Base-by-base conservation (phyloP, 23 tunicate genomes). In the Halocynthia aurantium region DNA sequence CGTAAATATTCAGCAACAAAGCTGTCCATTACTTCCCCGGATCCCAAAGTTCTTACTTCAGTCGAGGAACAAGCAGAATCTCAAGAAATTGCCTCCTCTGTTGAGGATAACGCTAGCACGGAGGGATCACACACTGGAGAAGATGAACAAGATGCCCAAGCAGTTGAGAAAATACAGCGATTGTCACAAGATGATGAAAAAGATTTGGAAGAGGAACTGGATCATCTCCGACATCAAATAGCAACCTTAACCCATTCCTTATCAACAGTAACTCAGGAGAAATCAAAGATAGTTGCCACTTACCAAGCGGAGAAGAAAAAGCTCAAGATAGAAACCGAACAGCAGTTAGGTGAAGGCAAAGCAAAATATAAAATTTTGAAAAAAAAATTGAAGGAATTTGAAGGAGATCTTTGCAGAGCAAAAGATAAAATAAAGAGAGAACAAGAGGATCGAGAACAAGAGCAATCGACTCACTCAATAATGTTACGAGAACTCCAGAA, bases 401-500 rank as follows among this genome's bases (percentile, higher is more conserved):
- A 86, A 65, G 85, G 82, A 13, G 92, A 92, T 44, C 53, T 91
- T 11, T n/a, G 20, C 61, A 7, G 85, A 90, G 64, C 76, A 6
- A 84, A 80, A 69, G 96, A 89, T 52, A 89, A 69, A 60, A 7
- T 81, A 52, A 82, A 88, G 13, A 57, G n/a, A 7, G 78, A 85
- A 49, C 92, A 86, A 57, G 66, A 71, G 7, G 92, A 92, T 7
- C 77, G 84, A 7, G 98, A 92, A 56, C 88, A 92, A 44, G 92
- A 92, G 64, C 88, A 92, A 79, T 81, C 98, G 8, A 83, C 98
- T 8, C 87, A 86, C 72, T 86, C 92, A 0, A 82, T 92, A 49
- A 92, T 92, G 92, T 76, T 92, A 40, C 76, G 98, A 10, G 92
- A 92, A 83, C 83, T 92, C 10, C 98, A 92, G 74, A 92, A 87